A percentile compares a stretch with the other conserved stretches of the same genome.
Conservation (phyloP, 2,888 invertebrate genomes). For the Smittia aterrima region DNA sequence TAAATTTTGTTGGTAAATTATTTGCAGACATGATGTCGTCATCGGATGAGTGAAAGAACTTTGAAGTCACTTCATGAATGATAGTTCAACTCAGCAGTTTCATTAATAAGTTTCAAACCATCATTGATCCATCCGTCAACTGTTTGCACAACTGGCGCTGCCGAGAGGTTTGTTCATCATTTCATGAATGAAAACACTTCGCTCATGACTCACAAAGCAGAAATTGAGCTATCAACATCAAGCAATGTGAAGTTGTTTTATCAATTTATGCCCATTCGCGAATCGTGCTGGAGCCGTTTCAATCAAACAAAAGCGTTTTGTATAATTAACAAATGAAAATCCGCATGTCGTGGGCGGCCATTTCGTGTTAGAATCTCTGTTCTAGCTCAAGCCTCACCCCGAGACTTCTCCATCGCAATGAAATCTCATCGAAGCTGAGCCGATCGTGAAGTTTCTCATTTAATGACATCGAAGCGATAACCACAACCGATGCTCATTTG, state of each 20-base stretch:
- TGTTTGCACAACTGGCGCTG: constrained; percentile 22
- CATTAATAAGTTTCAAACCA: background rate
- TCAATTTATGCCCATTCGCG: background rate
- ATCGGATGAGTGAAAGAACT: background rate
- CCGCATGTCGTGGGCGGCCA: background rate
- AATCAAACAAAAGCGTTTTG: background rate
- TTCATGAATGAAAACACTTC: constrained; percentile 14
- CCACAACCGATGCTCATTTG: background rate
- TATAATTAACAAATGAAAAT: background rate
- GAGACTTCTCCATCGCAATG: too few species aligned
- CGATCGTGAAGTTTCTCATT: background rate
- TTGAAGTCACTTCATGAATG: too few species aligned
- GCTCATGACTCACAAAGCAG: background rate
- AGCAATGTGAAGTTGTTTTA: background rate
- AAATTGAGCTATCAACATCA: constrained; percentile 15
- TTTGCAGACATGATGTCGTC: background rate
- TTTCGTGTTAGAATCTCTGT: background rate
- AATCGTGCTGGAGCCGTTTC: background rate
- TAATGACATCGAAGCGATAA: background rate
- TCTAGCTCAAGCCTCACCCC: background rate
- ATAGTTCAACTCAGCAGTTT: background rate
- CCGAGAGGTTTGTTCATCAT: constrained; percentile 3
- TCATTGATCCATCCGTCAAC: background rate
- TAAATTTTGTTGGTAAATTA: background rate
- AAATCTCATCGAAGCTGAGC: too few species aligned